Conservation (phyloP, 2,888 invertebrate species). For the Amblyjoppa fuscipennis region DNA sequence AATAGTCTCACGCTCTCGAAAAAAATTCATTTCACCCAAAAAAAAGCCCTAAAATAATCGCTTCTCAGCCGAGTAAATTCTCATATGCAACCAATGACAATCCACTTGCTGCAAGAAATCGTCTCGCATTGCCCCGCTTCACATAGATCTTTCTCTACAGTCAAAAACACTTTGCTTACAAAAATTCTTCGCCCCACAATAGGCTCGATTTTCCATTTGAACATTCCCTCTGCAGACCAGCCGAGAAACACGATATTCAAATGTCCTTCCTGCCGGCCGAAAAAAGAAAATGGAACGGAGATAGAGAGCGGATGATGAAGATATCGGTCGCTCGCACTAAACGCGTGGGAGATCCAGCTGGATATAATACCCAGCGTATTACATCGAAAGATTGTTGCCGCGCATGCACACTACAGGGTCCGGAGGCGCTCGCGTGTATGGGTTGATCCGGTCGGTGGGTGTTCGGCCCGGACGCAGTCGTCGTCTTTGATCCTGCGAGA, state of each 20-base stretch:
- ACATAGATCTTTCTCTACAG: no score
- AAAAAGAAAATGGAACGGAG: slow-evolving; percentile 8
- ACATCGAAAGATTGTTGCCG: slow-evolving; percentile 53
- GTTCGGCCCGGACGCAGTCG: slow-evolving; percentile 77
- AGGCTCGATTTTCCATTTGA: background rate
- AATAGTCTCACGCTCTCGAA: no score
- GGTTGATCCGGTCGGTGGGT: slow-evolving; percentile 75
- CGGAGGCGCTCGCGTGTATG: slow-evolving; percentile 29
- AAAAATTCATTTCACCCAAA: no score
- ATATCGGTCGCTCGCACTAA: slow-evolving; percentile 77
- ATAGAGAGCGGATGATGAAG: slow-evolving; percentile 79
- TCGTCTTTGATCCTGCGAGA: slow-evolving; percentile 65
- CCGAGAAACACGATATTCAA: slow-evolving; percentile 67
- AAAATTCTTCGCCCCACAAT: background rate
- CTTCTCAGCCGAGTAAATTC: no score
- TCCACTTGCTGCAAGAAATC: no score
- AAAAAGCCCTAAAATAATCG: no score
- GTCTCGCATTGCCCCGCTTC: no score
- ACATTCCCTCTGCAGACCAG: background rate
- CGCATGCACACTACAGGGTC: slow-evolving; percentile 35
- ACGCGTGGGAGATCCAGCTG: slow-evolving; percentile 82
- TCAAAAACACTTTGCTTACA: background rate
- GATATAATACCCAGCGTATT: slow-evolving; percentile 68
- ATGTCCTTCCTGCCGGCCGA: slow-evolving; percentile 70
- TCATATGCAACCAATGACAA: no score